Percentiles rank a stretch among this genome's conserved stretches.
Conservation (phyloP, 2,888 invertebrate species). For the Chloromyia formosa region DNA sequence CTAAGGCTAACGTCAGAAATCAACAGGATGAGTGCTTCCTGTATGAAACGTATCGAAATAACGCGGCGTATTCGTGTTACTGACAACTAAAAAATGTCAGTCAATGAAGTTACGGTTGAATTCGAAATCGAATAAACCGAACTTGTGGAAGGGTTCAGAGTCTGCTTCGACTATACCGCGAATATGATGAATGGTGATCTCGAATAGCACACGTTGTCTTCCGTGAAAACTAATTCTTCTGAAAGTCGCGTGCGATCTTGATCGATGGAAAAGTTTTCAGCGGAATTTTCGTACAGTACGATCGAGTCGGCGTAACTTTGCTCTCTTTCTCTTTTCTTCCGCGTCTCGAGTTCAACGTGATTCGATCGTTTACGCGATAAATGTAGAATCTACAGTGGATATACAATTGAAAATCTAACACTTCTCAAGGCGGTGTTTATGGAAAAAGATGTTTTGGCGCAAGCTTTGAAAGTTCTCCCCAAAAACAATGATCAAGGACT, state of each 20-base stretch:
- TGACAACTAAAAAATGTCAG: too few species aligned
- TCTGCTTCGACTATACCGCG: background rate
- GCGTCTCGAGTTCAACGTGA: background rate
- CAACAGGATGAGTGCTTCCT: too few species aligned
- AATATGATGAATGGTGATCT: too few species aligned
- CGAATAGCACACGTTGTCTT: background rate
- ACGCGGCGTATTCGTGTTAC: too few species aligned
- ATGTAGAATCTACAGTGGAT: background rate
- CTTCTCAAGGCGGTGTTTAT: background rate
- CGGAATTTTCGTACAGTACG: slow-evolving; percentile 27
- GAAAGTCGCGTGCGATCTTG: slow-evolving; percentile 4
- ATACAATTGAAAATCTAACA: slow-evolving; percentile 10
- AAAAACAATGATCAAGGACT: background rate
- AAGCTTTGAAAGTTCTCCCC: background rate
- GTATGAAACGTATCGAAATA: too few species aligned
- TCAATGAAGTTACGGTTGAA: background rate
- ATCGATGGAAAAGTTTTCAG: slow-evolving; percentile 25
- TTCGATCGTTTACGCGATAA: slow-evolving; percentile 24
- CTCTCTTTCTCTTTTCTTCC: too few species aligned
- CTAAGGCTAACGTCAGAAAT: too few species aligned
- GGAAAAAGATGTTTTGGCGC: background rate
- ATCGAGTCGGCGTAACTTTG: background rate
- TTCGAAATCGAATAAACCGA: background rate
- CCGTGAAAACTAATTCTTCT: slow-evolving; percentile 3
- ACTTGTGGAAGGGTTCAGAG: background rate